Percentiles rank a stretch among this genome's conserved stretches.
phyloP scores from a whole-genome alignment of 2,888 invertebrate species.

The Drosophila hamatofila region DNA sequence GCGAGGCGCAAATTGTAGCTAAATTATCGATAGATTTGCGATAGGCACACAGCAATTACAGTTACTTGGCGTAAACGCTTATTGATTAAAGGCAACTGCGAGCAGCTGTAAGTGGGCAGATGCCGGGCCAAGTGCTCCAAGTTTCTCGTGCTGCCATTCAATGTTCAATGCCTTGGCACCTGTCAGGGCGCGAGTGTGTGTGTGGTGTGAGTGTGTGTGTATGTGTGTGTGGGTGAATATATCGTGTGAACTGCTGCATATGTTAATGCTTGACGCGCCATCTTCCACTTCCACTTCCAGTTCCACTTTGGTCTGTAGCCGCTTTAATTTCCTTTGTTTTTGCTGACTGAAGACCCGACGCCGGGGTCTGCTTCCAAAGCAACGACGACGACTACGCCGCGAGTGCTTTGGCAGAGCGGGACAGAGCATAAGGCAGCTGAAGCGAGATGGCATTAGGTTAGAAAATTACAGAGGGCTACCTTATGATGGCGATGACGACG shows the following conservation, averaged over 20 bases:
- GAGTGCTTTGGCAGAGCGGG: conserved; percentile 36
- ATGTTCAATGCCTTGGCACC: conserved; percentile 76
- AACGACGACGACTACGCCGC: neutral
- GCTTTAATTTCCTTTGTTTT: conserved; percentile 62
- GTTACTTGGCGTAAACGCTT: conserved; percentile 55
- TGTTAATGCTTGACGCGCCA: conserved; percentile 75
- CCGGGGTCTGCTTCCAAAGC: conserved; percentile 23
- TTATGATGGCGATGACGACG: conserved; percentile 38
- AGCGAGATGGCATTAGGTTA: conserved; percentile 53
- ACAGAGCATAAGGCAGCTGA: conserved; percentile 16
- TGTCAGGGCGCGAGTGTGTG: conserved; percentile 52
- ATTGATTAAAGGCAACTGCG: conserved; percentile 45
- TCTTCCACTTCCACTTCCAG: conserved; percentile 52
- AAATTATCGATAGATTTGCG: conserved; percentile 75
- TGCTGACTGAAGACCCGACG: conserved; percentile 35
- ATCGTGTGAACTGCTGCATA: conserved; percentile 79
- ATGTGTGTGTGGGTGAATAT: conserved; percentile 59
- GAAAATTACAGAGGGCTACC: conserved; percentile 71
- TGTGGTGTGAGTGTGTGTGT: conserved; percentile 21
- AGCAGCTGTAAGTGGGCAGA: conserved; percentile 24
- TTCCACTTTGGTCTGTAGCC: conserved; percentile 28
- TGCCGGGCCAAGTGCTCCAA: conserved; percentile 15
- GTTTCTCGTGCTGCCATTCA: conserved; percentile 57
- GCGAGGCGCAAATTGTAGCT: conserved; percentile 66
- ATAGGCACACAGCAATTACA: conserved; percentile 59